Percentiles rank a stretch among this genome's conserved stretches.
Evolutionary conservation across 2,888 invertebrate genomes (phyloP).

Genomic region (Halictus ligatus): DNA sequence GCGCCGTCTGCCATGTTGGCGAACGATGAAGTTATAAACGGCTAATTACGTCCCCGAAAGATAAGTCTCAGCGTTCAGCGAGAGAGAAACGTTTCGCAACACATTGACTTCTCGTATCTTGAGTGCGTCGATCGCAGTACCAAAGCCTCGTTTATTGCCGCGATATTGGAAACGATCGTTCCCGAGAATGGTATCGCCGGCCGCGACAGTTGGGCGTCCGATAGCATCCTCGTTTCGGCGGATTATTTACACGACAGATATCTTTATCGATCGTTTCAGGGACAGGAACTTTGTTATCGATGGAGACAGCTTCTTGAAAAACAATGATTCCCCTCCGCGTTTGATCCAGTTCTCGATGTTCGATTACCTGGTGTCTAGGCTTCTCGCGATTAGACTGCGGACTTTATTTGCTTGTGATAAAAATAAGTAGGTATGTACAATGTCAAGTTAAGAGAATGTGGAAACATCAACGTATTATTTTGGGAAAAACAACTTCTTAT

Average conservation of each 20-base stretch:
- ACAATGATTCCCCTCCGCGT: background rate
- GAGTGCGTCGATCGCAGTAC: constrained; percentile 3
- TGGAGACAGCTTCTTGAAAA: background rate
- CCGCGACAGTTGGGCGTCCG: background rate
- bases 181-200: background rate
- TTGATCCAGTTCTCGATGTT: no score
- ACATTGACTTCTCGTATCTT: constrained; percentile 3
- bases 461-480: background rate
- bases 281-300: no score
- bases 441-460: no score
- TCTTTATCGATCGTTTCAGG: background rate
- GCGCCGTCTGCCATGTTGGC: background rate
- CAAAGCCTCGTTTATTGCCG: constrained; percentile 20
- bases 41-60: constrained; percentile 19
- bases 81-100: background rate
- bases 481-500: no score
- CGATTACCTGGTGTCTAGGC: no score
- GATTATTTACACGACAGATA: background rate
- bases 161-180: constrained; percentile 2
- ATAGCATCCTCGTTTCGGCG: background rate
- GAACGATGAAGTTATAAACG: background rate
- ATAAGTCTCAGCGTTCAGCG: constrained; percentile 3
- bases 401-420: no score
- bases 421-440: no score
- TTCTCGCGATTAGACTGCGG: no score